These are phyloP conservation scores for Epirrita christyi DNA, from an alignment of 2,888 invertebrate species.

Conservation along the genomic window DNA sequence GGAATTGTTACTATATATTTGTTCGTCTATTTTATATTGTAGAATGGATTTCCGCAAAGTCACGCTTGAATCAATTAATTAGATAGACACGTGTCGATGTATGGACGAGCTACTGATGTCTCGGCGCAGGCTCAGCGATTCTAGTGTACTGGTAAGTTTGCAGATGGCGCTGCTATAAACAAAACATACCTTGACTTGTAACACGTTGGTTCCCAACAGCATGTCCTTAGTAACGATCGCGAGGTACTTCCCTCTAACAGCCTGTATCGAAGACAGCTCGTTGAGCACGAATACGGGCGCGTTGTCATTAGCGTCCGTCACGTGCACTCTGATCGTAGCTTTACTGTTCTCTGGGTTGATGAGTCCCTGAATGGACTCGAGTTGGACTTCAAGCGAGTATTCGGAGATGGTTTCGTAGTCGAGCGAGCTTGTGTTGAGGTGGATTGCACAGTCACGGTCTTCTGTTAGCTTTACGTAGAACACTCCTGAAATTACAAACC, in stretches of 20 bases:
- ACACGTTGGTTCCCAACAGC: constrained; percentile 89
- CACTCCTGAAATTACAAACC: constrained; percentile 76
- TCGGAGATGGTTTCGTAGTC: constrained; percentile 92
- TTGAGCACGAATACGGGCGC: constrained; percentile 92
- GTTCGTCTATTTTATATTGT: too few species aligned
- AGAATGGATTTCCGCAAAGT: too few species aligned
- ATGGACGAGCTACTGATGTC: too few species aligned
- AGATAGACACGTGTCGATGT: too few species aligned
- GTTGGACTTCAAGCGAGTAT: constrained; percentile 90
- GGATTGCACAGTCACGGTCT: constrained; percentile 93
- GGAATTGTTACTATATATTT: too few species aligned
- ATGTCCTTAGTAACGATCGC: constrained; percentile 91
- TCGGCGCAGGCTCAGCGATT: too few species aligned
- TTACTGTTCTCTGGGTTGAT: constrained; percentile 91
- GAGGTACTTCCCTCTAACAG: constrained; percentile 89
- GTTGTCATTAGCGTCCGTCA: constrained; percentile 96
- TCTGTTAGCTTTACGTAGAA: constrained; percentile 90
- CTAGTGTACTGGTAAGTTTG: background rate
- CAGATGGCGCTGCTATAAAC: background rate
- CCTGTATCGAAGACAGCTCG: constrained; percentile 79
- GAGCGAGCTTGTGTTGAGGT: constrained; percentile 87
- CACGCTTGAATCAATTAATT: too few species aligned
- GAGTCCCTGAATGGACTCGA: constrained; percentile 92
- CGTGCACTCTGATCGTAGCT: constrained; percentile 91
- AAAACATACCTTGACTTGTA: constrained; percentile 88